These are phyloP conservation scores for Spicauda simplicius DNA, from an alignment of 2,888 invertebrate genomes.

Conservation along the genomic window DNA sequence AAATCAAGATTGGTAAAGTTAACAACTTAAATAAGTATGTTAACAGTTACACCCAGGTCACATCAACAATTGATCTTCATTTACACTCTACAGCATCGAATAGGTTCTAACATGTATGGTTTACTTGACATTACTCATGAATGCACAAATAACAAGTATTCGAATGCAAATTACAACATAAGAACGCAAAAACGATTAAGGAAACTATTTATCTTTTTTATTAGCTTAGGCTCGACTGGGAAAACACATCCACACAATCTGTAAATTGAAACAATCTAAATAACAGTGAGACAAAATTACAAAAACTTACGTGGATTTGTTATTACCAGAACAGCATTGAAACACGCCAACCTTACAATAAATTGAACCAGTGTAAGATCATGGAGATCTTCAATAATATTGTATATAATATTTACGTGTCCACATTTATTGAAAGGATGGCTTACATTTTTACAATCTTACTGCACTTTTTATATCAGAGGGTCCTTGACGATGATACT, in stretches of 20 bases:
- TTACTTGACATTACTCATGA: slow-evolving; percentile 56
- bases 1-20: slow-evolving; percentile 69
- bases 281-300: slow-evolving; percentile 5
- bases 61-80: slow-evolving; percentile 71
- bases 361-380: slow-evolving; percentile 39
- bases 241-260: slow-evolving; percentile 65
- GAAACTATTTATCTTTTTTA: slow-evolving; percentile 68
- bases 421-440: slow-evolving; percentile 62
- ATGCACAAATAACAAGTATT: slow-evolving; percentile 64
- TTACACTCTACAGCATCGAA: slow-evolving; percentile 57
- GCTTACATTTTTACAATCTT: slow-evolving; percentile 72
- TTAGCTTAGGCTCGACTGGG: slow-evolving; percentile 81
- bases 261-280: neutral
- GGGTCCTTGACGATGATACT: slow-evolving; percentile 68
- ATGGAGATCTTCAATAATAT: neutral
- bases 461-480: slow-evolving; percentile 78
- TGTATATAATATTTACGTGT: slow-evolving; percentile 14
- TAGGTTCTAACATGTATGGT: slow-evolving; percentile 54
- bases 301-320: slow-evolving; percentile 56
- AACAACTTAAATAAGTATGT: slow-evolving; percentile 52
- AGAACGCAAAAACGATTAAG: slow-evolving; percentile 54
- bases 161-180: slow-evolving; percentile 54
- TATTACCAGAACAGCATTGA: slow-evolving; percentile 78
- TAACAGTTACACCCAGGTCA: slow-evolving; percentile 81
- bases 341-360: slow-evolving; percentile 66